A percentile compares a stretch with the other conserved stretches of the same genome.
Conservation (phyloP, 2,113 vertebrate species). For the Pseudolaguvia tuberculata region DNA sequence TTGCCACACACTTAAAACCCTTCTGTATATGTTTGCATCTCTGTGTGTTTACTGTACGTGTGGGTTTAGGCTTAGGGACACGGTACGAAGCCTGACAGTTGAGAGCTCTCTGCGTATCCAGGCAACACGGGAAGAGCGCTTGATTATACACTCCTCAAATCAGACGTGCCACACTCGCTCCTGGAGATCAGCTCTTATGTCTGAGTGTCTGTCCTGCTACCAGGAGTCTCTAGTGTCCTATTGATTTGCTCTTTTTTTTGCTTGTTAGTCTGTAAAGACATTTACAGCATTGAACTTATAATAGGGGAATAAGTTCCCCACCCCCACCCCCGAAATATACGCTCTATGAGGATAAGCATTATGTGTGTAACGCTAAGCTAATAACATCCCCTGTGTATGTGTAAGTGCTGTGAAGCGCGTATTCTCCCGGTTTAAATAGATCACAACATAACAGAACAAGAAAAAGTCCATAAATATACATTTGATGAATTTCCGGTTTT, state of each 20-base stretch:
- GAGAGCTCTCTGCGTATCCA: slow-evolving; percentile 45
- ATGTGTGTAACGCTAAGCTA: too few relatives aligned
- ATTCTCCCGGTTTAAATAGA: too few relatives aligned
- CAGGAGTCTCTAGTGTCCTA: neutral
- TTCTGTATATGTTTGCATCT: slow-evolving; percentile 13
- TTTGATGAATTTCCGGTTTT: too few relatives aligned
- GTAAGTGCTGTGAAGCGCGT: too few relatives aligned
- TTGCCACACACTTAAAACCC: neutral
- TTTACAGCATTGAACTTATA: too few relatives aligned
- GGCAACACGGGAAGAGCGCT: slow-evolving; percentile 49
- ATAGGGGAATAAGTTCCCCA: too few relatives aligned
- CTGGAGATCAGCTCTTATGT: slow-evolving; percentile 19
- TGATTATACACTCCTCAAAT: slow-evolving; percentile 46
- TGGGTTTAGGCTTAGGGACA: slow-evolving; percentile 38
- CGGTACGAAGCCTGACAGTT: slow-evolving; percentile 29
- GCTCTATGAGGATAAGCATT: too few relatives aligned
- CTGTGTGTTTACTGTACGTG: slow-evolving; percentile 18
- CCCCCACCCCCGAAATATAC: too few relatives aligned
- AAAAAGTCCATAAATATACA: too few relatives aligned
- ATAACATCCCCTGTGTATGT: too few relatives aligned
- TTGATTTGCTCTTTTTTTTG: neutral
- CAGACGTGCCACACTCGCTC: slow-evolving; percentile 36
- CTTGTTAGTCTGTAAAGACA: neutral
- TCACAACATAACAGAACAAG: too few relatives aligned
- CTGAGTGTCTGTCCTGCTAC: neutral